A percentile compares a stretch with the other conserved stretches of the same genome.
phyloP scores from a whole-genome alignment of 2,888 invertebrate genomes.

The Hirtodrosophila histrioides region DNA sequence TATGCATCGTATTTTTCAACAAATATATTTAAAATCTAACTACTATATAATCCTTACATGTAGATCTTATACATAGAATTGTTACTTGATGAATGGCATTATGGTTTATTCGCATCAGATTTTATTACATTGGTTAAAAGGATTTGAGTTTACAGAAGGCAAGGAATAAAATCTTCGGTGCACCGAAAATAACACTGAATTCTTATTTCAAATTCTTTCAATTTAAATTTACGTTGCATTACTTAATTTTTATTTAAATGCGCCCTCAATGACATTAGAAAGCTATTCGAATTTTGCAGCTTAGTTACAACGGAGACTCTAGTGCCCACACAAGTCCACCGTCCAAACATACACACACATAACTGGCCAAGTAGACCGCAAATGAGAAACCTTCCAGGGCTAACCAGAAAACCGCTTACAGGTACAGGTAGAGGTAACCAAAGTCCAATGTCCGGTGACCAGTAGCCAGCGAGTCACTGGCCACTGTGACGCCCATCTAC shows the following conservation, averaged over 20 bases:
- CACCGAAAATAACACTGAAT: too few relatives aligned
- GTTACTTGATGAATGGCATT: too few relatives aligned
- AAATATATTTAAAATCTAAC: too few relatives aligned
- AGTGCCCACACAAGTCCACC: background rate
- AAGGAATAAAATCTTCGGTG: too few relatives aligned
- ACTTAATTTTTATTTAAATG: background rate
- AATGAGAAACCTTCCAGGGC: slow-evolving; percentile 49
- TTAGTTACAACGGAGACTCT: slow-evolving; percentile 26
- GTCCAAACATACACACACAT: background rate
- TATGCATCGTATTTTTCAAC: too few relatives aligned
- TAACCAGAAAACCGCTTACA: slow-evolving; percentile 41
- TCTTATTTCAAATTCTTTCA: slow-evolving; percentile 2
- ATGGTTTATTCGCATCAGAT: too few relatives aligned
- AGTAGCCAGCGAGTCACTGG: background rate
- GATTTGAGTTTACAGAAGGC: too few relatives aligned
- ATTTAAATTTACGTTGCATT: background rate
- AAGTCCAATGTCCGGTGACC: slow-evolving; percentile 5
- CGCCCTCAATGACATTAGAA: slow-evolving; percentile 27
- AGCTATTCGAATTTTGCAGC: slow-evolving; percentile 26
- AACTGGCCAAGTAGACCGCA: slow-evolving; percentile 42
- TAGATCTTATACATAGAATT: too few relatives aligned
- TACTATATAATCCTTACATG: too few relatives aligned
- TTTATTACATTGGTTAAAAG: too few relatives aligned
- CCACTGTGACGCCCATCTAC: background rate
- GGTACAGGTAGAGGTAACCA: slow-evolving; percentile 1